Evolutionary conservation across 2,888 invertebrate species (phyloP), one percentile per base, ranked within the genome.

Genomic region (Rotaria magnacalcarata): DNA sequence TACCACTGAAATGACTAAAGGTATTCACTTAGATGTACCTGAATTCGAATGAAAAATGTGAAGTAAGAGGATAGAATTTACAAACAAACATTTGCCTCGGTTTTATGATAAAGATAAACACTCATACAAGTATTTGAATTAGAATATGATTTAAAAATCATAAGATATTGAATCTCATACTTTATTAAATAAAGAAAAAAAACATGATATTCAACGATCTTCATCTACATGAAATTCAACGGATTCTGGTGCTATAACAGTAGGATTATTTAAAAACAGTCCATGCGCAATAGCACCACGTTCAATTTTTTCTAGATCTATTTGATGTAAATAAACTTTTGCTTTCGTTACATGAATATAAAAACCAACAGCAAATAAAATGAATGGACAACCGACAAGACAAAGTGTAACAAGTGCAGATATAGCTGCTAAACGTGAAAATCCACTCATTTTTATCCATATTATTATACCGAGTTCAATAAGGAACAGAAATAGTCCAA

Each of bases 351-450:
- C 75, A 80, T 41, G 75, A 80, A 24, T 10, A 80, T 80, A 80
- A 80, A 80, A 80, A 24, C 75, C 75, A 47, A 80, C 11, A 24
- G 75, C 75, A 47, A 80, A 80, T 80, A 80, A 80, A 43, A 80
- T 47, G 47, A 80, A 80, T 41, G 75, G 75, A 43, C 43, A 80
- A 47, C 75, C 47, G 41, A 80, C 47, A 47, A 80, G 10, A 47
- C 11, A 24, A 3, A 80, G 10, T 47, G 75, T 80, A 8, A 47
- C n/a, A 47, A 80, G 41, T 11, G 75, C 75, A 7, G 75, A 80
- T 16, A 47, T 80, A 11, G 75, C 75, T 24, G 75, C 75, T 21
- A n/a, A 5, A 43, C 75, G 75, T 24, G 43, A 43, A 47, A 80
- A 80, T 24, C 75, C 47, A 47, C 75, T 80, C 21, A 80, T 47